These are phyloP conservation scores for Furcula furcula DNA, from an alignment of 2,888 invertebrate genomes.

Conservation along the genomic window DNA sequence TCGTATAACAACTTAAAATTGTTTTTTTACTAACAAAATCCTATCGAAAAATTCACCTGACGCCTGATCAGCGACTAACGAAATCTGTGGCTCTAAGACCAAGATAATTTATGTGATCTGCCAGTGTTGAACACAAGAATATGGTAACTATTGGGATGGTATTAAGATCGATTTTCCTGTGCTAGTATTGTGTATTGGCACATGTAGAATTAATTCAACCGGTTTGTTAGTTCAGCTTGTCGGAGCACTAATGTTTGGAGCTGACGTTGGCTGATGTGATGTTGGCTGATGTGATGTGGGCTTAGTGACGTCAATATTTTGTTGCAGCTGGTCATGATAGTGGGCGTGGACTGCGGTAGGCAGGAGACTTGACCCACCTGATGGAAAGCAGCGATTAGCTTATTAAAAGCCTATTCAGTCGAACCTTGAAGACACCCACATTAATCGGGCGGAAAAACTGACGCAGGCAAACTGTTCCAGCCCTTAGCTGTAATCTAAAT, in stretches of 20 bases:
- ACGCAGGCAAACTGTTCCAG: too few relatives aligned
- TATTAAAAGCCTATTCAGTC: too few relatives aligned
- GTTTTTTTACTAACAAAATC: not conserved
- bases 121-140: not conserved
- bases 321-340: too few relatives aligned
- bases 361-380: too few relatives aligned
- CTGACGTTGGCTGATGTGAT: slow-evolving; percentile 13
- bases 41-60: not conserved
- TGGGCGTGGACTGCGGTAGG: too few relatives aligned
- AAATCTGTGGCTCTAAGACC: not conserved
- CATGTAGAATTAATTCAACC: slow-evolving; percentile 19
- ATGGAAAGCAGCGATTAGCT: too few relatives aligned
- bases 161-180: slow-evolving; percentile 2
- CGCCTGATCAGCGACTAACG: not conserved
- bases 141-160: not conserved
- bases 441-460: too few relatives aligned
- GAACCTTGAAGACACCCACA: too few relatives aligned
- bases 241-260: slow-evolving; percentile 5
- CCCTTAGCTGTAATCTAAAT: too few relatives aligned
- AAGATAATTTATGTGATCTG: not conserved
- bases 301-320: too few relatives aligned
- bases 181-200: not conserved
- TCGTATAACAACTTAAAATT: not conserved
- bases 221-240: slow-evolving; percentile 17
- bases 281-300: too few relatives aligned